Percentiles rank a stretch among this genome's conserved stretches.
phyloP scores from a whole-genome alignment of 1,140 invertebrate species.

The Pomacea maculata region DNA sequence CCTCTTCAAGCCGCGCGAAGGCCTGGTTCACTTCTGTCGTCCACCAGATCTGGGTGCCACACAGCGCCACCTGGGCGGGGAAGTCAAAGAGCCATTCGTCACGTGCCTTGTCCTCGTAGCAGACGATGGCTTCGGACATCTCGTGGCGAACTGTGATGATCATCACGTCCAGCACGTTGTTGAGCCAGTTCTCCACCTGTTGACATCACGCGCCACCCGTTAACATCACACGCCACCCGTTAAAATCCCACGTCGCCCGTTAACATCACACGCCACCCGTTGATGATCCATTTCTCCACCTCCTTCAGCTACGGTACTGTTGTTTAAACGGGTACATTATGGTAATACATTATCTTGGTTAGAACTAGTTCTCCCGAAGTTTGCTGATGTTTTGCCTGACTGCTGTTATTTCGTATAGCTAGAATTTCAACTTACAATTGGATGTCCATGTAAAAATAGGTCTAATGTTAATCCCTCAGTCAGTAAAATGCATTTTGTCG shows the following conservation, averaged over 20 bases:
- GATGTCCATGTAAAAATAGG: neutral
- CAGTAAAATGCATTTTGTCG: neutral
- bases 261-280: no score
- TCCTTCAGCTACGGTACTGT: no score
- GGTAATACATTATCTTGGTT: no score
- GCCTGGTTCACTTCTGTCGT: slow-evolving; percentile 92
- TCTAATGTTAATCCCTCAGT: neutral
- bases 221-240: no score
- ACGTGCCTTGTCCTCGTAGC: slow-evolving; percentile 92
- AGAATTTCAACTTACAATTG: no score
- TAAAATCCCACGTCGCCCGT: no score
- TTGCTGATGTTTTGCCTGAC: no score
- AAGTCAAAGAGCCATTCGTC: slow-evolving; percentile 97
- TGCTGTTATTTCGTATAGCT: no score
- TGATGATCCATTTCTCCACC: no score
- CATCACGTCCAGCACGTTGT: slow-evolving; percentile 84
- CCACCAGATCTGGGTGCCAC: slow-evolving; percentile 98
- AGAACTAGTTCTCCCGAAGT: no score
- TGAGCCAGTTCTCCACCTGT: slow-evolving; percentile 89
- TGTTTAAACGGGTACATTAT: no score
- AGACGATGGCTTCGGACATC: slow-evolving; percentile 83
- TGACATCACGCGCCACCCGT: neutral
- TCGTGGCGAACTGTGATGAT: slow-evolving; percentile 81
- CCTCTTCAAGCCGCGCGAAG: slow-evolving; percentile 87
- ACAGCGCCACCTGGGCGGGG: slow-evolving; percentile 83